Evolutionary conservation across 1,140 invertebrate species (phyloP).

Genomic region (Drosophila subobscura): DNA sequence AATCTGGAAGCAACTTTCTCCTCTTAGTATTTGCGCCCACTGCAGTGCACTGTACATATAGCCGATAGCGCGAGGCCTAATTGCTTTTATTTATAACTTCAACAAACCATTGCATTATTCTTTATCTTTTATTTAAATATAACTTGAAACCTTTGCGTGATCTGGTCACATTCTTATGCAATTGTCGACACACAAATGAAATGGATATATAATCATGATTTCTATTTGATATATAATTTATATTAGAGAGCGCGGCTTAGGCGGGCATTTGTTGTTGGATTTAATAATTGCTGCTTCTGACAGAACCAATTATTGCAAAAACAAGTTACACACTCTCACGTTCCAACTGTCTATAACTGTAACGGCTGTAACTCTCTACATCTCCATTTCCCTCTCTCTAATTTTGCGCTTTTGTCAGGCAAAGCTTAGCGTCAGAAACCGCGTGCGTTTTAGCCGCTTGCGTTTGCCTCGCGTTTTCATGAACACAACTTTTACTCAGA

Average conservation of each 20-base stretch:
- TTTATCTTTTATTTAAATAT: background rate
- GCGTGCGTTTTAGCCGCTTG: constrained; percentile 6
- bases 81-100: no score
- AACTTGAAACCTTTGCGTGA: no score
- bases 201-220: constrained; percentile 23
- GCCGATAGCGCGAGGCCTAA: no score
- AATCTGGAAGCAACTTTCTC: no score
- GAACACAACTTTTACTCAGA: constrained; percentile 36
- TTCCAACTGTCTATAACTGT: constrained; percentile 1
- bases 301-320: constrained; percentile 73
- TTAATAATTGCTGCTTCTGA: constrained; percentile 65
- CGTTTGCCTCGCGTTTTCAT: constrained; percentile 49
- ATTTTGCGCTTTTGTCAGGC: constrained; percentile 26
- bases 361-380: constrained; percentile 13
- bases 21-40: no score
- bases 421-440: constrained; percentile 29
- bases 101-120: background rate
- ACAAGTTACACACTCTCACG: constrained; percentile 16
- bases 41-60: no score
- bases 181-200: constrained; percentile 7
- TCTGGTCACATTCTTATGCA: background rate
- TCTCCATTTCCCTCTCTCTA: constrained; percentile 12
- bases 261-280: constrained; percentile 2
- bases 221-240: constrained; percentile 42
- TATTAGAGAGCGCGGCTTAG: constrained; percentile 19